Base-by-base conservation (phyloP, 2,888 invertebrate genomes). In the Frankliniella fusca region DNA sequence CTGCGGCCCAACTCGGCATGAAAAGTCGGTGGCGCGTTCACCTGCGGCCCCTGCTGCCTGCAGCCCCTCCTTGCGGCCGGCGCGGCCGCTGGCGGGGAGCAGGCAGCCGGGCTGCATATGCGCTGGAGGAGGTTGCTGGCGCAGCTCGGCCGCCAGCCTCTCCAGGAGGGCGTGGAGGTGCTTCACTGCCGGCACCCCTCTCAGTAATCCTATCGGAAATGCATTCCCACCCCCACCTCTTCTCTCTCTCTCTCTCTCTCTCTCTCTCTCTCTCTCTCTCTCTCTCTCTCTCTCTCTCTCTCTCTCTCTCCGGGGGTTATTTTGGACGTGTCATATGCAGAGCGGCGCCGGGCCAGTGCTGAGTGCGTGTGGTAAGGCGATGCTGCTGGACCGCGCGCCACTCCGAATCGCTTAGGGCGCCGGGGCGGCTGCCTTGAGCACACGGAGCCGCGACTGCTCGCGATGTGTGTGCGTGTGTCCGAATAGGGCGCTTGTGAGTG, bases 141-240 rank as follows among this genome's bases (percentile, higher is more conserved):
- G 2, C 38, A 38, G 38, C 38, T 38, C 38, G 2, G 38, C 5
- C 38, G 38, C 3, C 2, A 5, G 2, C 38, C 38, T 38, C 38
- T 38, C 38, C 38, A 38, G 38, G 38, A 38, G 38, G 38, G 38
- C 38, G 38, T 38, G 38, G 38, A 38, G 38, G 38, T 38, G 38
- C 38, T 38, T 38, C 38, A 38, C 38, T 38, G 61, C n/a, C 61
- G 1, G 61, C 61, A 18, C n/a, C 11, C 12, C 70, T 27, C 27
- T 76, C 70, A 61, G 38, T 76, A 76, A 76, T 76, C 70, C 70
- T 76, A 76, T 76, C 70, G 70, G 70, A 76, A 76, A 76, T 76
- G 27, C 70, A 76, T 76, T 76, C 70, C 70, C 27, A 54, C 54
- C 38, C 38, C 38, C 38, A 38, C 38, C 38, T 3, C 38, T 38